Evolutionary conservation across 2,797 vertebrate genomes (phyloP), one percentile per base, ranked within the genome.

Genomic region (Melanotaenia maccullochi): DNA sequence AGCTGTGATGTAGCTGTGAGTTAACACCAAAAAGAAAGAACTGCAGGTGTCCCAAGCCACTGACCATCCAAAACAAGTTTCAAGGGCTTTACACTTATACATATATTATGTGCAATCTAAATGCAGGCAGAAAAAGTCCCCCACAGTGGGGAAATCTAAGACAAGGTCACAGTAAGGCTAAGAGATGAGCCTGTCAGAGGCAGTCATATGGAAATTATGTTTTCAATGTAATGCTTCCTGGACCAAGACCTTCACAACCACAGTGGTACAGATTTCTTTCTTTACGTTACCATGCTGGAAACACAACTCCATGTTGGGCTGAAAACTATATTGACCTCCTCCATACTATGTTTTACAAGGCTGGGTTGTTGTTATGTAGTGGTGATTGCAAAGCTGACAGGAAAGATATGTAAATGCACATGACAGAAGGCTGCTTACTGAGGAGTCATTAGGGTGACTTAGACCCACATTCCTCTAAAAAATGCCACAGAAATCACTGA

Each of bases 111-210:
- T 20, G n/a, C 38, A 67, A 57, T 75, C 57, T 69, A 73, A 76
- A 75, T 73, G 22, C 35, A 75, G 71, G 68, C 65, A 61, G 56
- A 71, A 68, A 38, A 59, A 73, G 59, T 44, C 63, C 60, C 58
- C 75, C 80, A 63, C 86, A 79, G 83, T 83, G 82, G 87, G 77
- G 60, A 51, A 74, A 73, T 68, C 78, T 89, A 78, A 81, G 79
- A 49, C 68, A 81, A 82, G 88, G 89, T 86, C 87, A 87, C 42
- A 64, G 71, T 28, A 25, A 65, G 67, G 80, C 69, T 83, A 79
- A 86, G 81, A 78, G 75, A 73, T 78, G 70, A 87, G 32, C 68
- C 78, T 60, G 71, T 66, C 67, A 0, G 55, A 85, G 28, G 68
- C 87, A 83, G 68, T 70, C 76, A 67, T 60, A 40, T 78, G 82